Evolutionary conservation across 2,888 invertebrate species (phyloP).

Genomic region (Lycia hirtaria): DNA sequence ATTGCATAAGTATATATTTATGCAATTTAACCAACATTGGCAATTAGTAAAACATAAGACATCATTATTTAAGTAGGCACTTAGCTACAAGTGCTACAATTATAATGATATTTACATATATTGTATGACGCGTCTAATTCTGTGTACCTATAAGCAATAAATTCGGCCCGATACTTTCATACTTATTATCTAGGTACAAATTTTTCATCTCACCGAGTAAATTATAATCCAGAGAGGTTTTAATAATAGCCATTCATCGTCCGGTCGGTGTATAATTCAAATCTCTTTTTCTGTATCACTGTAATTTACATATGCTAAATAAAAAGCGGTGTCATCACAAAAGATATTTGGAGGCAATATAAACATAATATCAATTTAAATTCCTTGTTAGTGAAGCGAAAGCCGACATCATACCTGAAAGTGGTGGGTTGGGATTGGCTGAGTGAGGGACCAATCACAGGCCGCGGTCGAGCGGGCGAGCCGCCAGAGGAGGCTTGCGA

Average conservation of each 20-base stretch:
- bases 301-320: conserved; percentile 85
- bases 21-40: neutral
- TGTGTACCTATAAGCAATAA: conserved; percentile 1
- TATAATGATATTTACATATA: no score
- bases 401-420: conserved; percentile 84
- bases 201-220: conserved; percentile 61
- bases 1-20: no score
- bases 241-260: conserved; percentile 77
- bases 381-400: conserved; percentile 85
- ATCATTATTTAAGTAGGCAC: neutral
- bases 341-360: conserved; percentile 86
- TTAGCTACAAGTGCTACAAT: neutral
- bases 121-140: conserved; percentile 21
- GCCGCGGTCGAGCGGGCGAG: conserved; percentile 16
- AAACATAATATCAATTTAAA: conserved; percentile 86
- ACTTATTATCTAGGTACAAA: conserved; percentile 33
- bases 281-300: conserved; percentile 81
- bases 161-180: neutral
- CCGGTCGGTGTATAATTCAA: conserved; percentile 81
- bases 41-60: neutral
- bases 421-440: conserved; percentile 63
- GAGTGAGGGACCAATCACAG: conserved; percentile 59
- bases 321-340: conserved; percentile 86
- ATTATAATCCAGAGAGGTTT: conserved; percentile 66
- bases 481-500: conserved; percentile 49